These are phyloP conservation scores for Leucophenga maculata DNA, from an alignment of 2,888 invertebrate species.

Conservation along the genomic window DNA sequence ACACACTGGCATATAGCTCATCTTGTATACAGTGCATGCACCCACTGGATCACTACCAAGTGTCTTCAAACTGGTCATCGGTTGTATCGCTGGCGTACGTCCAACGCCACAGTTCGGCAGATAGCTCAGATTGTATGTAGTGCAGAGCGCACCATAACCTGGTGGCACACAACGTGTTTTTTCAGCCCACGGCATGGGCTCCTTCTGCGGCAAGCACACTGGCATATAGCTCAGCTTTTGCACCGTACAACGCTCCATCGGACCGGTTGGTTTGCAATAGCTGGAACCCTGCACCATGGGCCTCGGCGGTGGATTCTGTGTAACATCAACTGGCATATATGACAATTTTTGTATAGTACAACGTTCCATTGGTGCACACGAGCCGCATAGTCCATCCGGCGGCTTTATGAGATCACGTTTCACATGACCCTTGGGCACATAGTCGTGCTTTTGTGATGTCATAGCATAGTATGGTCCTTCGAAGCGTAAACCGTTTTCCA, in stretches of 20 bases:
- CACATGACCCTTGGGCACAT: conserved; percentile 77
- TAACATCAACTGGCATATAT: conserved; percentile 68
- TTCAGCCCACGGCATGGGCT: conserved; percentile 69
- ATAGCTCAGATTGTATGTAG: conserved; percentile 70
- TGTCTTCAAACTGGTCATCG: conserved; percentile 55
- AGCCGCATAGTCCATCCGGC: conserved; percentile 53
- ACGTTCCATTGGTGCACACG: conserved; percentile 65
- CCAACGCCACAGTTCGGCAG: conserved; percentile 66
- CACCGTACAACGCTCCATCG: conserved; percentile 69
- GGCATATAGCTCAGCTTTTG: conserved; percentile 76
- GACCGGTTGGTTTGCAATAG: conserved; percentile 57
- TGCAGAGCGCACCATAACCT: conserved; percentile 62
- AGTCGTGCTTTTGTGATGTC: conserved; percentile 83
- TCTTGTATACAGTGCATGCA: conserved; percentile 66
- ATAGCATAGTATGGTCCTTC: conserved; percentile 79
- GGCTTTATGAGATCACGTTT: conserved; percentile 58
- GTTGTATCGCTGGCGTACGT: conserved; percentile 55
- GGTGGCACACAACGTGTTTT: conserved; percentile 64
- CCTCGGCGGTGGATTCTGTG: conserved; percentile 66
- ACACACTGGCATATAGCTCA: conserved; percentile 66
- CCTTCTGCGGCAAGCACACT: conserved; percentile 69
- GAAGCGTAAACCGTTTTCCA: conserved; percentile 63
- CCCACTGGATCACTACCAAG: conserved; percentile 62
- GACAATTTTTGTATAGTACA: conserved; percentile 68
- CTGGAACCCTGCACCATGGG: conserved; percentile 56